Conservation (phyloP, 2,797 vertebrate species). For the Picus viridis region DNA sequence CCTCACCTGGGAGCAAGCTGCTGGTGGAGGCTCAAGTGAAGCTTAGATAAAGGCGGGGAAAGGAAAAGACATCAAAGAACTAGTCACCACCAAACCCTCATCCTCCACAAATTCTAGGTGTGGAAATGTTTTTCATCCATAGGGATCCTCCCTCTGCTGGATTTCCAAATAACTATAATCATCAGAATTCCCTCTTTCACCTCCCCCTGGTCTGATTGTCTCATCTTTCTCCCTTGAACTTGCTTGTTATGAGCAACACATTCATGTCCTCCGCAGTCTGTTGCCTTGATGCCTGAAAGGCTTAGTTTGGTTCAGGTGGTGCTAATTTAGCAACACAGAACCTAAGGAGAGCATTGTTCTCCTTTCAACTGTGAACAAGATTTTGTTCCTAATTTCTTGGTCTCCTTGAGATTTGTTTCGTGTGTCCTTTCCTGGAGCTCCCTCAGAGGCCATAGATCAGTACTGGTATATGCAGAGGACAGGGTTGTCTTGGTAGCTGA, state of each 20-base stretch:
- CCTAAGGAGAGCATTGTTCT: background rate
- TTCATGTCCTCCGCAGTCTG: background rate
- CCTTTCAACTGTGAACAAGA: background rate
- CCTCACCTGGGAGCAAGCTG: conserved; percentile 65
- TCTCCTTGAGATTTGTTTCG: background rate
- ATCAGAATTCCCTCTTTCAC: conserved; percentile 60
- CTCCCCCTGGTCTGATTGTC: conserved; percentile 52
- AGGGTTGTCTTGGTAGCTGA: background rate
- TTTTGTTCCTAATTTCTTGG: background rate
- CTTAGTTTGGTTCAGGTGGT: conserved; percentile 6
- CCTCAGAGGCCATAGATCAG: rapidly evolving
- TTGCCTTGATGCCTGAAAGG: conserved; percentile 5
- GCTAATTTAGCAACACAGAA: background rate
- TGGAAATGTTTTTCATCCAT: conserved; percentile 57
- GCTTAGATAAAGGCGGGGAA: conserved; percentile 57
- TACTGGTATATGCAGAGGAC: background rate
- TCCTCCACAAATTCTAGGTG: conserved; percentile 69
- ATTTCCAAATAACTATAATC: conserved; percentile 59
- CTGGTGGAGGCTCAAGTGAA: conserved; percentile 33
- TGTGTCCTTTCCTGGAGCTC: background rate
- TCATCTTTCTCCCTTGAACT: conserved; percentile 53
- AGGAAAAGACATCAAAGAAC: conserved; percentile 63
- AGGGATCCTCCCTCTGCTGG: conserved; percentile 48
- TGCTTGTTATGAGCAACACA: background rate
- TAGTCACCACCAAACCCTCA: conserved; percentile 57